Evolutionary conservation across 2,797 vertebrate species (phyloP).

Genomic region (Poecilia wingei): DNA sequence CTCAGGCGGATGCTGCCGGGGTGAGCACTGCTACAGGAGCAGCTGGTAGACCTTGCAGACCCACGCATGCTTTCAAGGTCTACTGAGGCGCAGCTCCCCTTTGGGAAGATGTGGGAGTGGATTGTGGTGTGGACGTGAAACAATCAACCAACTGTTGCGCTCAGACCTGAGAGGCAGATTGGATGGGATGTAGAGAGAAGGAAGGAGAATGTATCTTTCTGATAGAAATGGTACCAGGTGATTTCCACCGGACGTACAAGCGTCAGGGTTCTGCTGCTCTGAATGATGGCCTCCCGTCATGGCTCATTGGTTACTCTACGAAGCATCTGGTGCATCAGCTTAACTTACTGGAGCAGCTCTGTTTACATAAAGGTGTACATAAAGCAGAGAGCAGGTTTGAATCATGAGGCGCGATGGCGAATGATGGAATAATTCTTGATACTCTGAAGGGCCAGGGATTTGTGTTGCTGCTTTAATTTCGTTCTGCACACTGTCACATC

Average conservation of each 20-base stretch:
- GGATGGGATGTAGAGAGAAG: conserved; percentile 5
- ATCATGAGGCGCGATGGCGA: background rate
- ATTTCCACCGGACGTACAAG: background rate
- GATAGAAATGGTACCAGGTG: background rate
- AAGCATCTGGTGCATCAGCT: background rate
- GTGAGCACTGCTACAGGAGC: conserved; percentile 17
- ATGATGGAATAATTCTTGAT: background rate
- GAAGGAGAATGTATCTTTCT: background rate
- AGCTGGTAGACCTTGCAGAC: conserved; percentile 76
- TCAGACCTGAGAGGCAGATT: background rate
- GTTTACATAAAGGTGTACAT: background rate
- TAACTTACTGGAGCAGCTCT: background rate
- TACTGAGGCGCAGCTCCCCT: conserved; percentile 44
- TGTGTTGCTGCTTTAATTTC: background rate
- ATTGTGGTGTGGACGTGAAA: conserved; percentile 36
- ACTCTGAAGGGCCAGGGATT: background rate
- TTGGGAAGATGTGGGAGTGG: conserved; percentile 43
- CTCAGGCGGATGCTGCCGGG: background rate
- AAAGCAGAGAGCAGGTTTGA: background rate
- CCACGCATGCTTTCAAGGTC: conserved; percentile 81
- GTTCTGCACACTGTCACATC: background rate
- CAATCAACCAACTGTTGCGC: conserved; percentile 40
- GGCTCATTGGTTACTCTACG: conserved; percentile 4
- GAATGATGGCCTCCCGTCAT: background rate
- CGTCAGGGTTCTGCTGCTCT: background rate